A percentile compares a stretch with the other conserved stretches of the same genome.
phyloP scores from a whole-genome alignment of 2,797 vertebrate genomes.

The Galago senegalensis region DNA sequence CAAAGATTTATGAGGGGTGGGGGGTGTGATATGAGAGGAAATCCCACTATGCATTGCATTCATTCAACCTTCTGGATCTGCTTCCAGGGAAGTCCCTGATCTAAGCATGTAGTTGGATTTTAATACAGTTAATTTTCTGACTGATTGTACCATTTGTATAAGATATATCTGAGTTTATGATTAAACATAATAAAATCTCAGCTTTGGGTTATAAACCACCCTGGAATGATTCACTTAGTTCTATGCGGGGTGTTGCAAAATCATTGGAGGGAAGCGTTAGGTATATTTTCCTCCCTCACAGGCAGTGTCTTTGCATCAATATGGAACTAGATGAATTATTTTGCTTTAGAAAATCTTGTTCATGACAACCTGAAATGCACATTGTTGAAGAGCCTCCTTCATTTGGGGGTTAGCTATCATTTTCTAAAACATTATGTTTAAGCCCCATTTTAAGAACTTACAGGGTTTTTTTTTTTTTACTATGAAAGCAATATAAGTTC shows the following conservation, averaged over 20 bases:
- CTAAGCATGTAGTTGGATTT: conserved; percentile 66
- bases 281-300: conserved; percentile 62
- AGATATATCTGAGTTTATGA: conserved; percentile 64
- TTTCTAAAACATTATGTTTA: conserved; percentile 56
- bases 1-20: conserved; percentile 68
- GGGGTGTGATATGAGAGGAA: conserved; percentile 78
- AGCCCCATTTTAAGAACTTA: conserved; percentile 27
- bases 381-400: conserved; percentile 42
- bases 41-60: conserved; percentile 66
- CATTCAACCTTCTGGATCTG: conserved; percentile 44
- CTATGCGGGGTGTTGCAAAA: conserved; percentile 51
- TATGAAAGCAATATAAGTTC: conserved; percentile 26
- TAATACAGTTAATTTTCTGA: conserved; percentile 74
- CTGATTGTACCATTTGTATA: conserved; percentile 61
- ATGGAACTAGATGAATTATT: not conserved
- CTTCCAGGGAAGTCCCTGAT: not conserved
- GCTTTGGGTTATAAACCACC: conserved; percentile 63
- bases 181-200: conserved; percentile 51
- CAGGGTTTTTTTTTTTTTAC: not conserved
- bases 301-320: conserved; percentile 8
- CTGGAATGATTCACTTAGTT: conserved; percentile 66
- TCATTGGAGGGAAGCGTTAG: not conserved
- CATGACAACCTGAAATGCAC: not conserved
- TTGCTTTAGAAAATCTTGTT: conserved; percentile 65
- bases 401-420: conserved; percentile 34